A percentile compares a stretch with the other conserved stretches of the same genome.
Evolutionary conservation across 2,888 invertebrate species (phyloP).

Genomic region (Heteropelma amictum): DNA sequence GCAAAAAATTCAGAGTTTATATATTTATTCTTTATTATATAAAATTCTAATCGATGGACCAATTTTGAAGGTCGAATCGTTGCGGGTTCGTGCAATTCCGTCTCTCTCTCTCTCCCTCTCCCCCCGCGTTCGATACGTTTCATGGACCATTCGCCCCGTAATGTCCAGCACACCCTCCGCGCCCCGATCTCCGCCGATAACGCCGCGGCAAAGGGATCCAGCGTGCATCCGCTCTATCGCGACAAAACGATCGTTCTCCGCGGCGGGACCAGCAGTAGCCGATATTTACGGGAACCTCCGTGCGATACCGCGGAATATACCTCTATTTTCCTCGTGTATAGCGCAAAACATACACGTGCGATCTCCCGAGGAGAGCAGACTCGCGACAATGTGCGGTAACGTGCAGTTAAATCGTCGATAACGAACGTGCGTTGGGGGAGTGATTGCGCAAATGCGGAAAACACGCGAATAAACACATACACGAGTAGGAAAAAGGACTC

Average conservation of each 20-base stretch:
- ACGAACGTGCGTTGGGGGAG: slow-evolving; percentile 69
- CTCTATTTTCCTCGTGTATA: not conserved
- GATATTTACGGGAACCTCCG: slow-evolving; percentile 62
- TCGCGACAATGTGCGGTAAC: slow-evolving; percentile 38
- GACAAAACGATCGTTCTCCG: slow-evolving; percentile 72
- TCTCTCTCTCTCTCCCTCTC: slow-evolving; percentile 28
- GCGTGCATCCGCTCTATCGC: slow-evolving; percentile 75
- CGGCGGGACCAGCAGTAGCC: slow-evolving; percentile 56
- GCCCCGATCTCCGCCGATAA: slow-evolving; percentile 43
- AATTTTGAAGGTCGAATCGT: slow-evolving; percentile 52
- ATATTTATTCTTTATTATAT: too few relatives aligned
- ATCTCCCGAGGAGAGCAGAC: slow-evolving; percentile 13
- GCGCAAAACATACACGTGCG: slow-evolving; percentile 5
- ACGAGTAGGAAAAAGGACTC: slow-evolving; percentile 32
- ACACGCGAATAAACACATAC: not conserved
- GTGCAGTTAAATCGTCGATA: slow-evolving; percentile 75
- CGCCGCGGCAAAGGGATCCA: slow-evolving; percentile 63
- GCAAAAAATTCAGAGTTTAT: too few relatives aligned
- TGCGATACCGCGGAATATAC: not conserved
- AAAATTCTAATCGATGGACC: too few relatives aligned
- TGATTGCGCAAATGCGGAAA: slow-evolving; percentile 53
- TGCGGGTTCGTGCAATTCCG: slow-evolving; percentile 5
- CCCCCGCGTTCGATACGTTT: slow-evolving; percentile 6
- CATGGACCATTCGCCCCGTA: slow-evolving; percentile 24
- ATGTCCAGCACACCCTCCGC: slow-evolving; percentile 41